Evolutionary conservation across 2,113 vertebrate species (phyloP).

Genomic region (Vulpes lagopus): DNA sequence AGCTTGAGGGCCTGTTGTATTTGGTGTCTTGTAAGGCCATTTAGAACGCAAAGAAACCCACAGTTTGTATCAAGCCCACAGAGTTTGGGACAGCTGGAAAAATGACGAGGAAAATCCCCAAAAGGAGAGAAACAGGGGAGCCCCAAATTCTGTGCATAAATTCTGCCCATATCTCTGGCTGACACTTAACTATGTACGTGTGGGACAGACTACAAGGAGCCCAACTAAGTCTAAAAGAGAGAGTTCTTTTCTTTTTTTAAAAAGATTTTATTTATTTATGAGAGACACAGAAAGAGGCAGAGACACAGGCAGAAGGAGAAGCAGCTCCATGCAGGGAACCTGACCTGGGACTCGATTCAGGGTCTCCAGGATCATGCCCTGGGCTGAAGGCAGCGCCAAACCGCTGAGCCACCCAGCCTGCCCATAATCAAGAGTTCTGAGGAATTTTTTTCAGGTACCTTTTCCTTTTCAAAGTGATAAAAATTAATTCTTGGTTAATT

Average conservation of each 20-base stretch:
- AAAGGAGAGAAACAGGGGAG: background rate
- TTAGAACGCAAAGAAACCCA: background rate
- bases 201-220: background rate
- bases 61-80: background rate
- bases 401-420: no score
- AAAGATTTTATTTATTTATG: no score
- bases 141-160: background rate
- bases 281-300: no score
- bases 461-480: background rate
- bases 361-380: no score
- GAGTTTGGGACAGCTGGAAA: background rate
- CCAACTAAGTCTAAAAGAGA: background rate
- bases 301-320: no score
- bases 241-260: no score
- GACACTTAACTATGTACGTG: background rate
- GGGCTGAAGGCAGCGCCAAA: no score
- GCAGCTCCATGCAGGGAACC: no score
- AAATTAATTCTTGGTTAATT: conserved; percentile 24
- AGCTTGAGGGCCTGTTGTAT: background rate
- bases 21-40: background rate
- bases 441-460: conserved; percentile 1
- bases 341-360: no score
- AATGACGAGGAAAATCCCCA: background rate
- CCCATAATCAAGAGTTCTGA: background rate
- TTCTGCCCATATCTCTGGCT: conserved; percentile 27